phyloP scores from a whole-genome alignment of 1,140 invertebrate genomes.

The Formica selysi region DNA sequence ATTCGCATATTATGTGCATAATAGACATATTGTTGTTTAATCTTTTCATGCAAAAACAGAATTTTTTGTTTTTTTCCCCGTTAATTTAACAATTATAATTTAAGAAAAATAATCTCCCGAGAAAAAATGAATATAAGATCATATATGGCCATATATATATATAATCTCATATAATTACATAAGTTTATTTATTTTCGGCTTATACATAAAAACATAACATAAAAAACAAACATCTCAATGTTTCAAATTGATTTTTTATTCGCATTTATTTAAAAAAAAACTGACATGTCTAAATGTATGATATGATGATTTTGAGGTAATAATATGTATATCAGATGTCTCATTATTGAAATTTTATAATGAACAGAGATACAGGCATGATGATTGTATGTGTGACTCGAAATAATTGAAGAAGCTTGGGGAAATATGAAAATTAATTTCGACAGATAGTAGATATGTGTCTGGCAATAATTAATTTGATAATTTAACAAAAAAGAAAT shows the following conservation, averaged over 20 bases:
- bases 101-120: background rate
- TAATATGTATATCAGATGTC: background rate
- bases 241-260: no score
- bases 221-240: background rate
- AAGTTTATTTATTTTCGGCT: no score
- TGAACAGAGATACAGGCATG: background rate
- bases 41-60: background rate
- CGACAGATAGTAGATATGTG: slow-evolving; percentile 24
- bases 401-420: slow-evolving; percentile 49
- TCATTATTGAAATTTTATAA: slow-evolving; percentile 7
- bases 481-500: slow-evolving; percentile 57
- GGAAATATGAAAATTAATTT: slow-evolving; percentile 54
- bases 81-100: background rate
- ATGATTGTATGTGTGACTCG: background rate
- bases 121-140: no score
- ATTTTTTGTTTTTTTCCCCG: background rate
- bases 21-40: background rate
- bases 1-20: background rate
- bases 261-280: background rate
- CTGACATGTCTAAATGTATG: background rate
- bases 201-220: no score
- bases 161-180: no score
- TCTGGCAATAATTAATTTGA: slow-evolving; percentile 52
- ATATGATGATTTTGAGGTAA: background rate
- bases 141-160: no score